A percentile compares a stretch with the other conserved stretches of the same genome.
Evolutionary conservation across 2,797 vertebrate species (phyloP).

Genomic region (Phalloptychus januarius): DNA sequence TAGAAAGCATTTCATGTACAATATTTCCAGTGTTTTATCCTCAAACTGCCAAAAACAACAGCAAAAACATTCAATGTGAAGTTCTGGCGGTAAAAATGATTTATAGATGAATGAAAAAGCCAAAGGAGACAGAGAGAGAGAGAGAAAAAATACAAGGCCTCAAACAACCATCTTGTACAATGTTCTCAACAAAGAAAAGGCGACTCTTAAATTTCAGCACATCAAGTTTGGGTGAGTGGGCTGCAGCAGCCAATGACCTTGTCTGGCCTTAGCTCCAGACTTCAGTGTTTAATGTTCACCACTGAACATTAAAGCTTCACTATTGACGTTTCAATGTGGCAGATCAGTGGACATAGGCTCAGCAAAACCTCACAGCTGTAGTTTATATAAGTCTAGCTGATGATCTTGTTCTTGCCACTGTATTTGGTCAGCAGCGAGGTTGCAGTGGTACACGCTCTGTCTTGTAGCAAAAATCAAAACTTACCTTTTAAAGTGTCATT

Average conservation of each 20-base stretch:
- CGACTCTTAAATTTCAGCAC: constrained; percentile 13
- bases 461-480: not conserved
- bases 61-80: constrained; percentile 1
- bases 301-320: too few species aligned
- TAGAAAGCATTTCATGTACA: not conserved
- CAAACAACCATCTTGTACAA: constrained; percentile 7
- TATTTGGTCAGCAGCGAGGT: not conserved
- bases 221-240: constrained; percentile 4
- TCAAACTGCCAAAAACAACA: constrained; percentile 1
- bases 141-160: not conserved
- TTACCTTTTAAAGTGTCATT: not conserved
- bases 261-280: not conserved
- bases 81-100: constrained; percentile 12
- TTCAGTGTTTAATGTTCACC: too few species aligned
- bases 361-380: constrained; percentile 4
- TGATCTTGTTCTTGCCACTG: not conserved
- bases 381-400: not conserved
- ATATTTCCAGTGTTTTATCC: not conserved
- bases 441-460: not conserved
- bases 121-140: constrained; percentile 9
- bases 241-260: not conserved
- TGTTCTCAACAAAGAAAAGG: not conserved
- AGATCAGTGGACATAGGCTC: not conserved
- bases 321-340: constrained; percentile 10
- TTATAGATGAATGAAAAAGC: constrained; percentile 22